phyloP scores from a whole-genome alignment of 2,888 invertebrate genomes.

The Amiota mariae region DNA sequence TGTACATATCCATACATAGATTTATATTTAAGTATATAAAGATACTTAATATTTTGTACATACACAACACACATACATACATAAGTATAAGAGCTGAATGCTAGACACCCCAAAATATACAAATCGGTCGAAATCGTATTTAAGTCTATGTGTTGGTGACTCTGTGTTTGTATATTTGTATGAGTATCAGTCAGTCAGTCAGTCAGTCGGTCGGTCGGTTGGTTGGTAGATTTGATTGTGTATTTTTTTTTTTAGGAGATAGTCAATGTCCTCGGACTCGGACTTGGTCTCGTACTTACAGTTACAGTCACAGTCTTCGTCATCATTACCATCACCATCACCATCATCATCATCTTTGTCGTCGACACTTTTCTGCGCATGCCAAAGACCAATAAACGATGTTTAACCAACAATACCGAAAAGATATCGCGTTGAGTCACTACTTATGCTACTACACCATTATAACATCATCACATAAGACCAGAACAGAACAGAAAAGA shows the following conservation, averaged over 20 bases:
- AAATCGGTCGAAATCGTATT: too few relatives aligned
- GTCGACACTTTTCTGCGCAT: constrained; percentile 28
- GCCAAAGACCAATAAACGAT: constrained; percentile 29
- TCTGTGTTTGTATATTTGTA: background rate
- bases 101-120: too few relatives aligned
- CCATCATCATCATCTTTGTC: background rate
- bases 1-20: background rate
- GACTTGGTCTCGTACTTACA: too few relatives aligned
- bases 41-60: background rate
- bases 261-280: background rate
- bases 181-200: too few relatives aligned
- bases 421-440: background rate
- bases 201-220: too few relatives aligned
- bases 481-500: too few relatives aligned
- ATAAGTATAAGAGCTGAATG: too few relatives aligned
- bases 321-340: too few relatives aligned
- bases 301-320: too few relatives aligned
- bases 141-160: background rate
- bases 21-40: background rate
- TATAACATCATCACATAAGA: background rate
- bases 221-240: background rate
- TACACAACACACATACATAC: background rate
- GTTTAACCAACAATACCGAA: background rate
- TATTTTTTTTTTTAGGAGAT: background rate
- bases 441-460: background rate